Percentiles rank a stretch among this genome's conserved stretches.
phyloP scores from a whole-genome alignment of 2,888 invertebrate species.

The Hylaea fasciaria region DNA sequence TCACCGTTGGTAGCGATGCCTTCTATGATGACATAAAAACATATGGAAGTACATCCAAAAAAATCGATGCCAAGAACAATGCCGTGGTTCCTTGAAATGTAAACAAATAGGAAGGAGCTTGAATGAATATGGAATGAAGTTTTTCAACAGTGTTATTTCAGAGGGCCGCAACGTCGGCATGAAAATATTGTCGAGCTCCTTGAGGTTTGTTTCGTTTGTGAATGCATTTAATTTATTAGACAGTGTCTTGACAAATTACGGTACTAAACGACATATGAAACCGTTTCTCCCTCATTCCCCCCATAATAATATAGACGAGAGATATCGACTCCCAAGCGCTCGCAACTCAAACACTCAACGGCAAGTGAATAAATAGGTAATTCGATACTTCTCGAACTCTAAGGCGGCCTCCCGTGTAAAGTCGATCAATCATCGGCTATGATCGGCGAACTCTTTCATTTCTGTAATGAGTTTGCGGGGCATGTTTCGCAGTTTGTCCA shows the following conservation, averaged over 20 bases:
- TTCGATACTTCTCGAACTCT: conserved; percentile 36
- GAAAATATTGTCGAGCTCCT: conserved; percentile 37
- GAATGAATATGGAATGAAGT: conserved; percentile 54
- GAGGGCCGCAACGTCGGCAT: conserved; percentile 38
- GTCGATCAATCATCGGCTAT: conserved; percentile 67
- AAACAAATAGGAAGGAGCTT: conserved; percentile 48
- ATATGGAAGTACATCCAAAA: neutral
- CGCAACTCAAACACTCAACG: conserved; percentile 41
- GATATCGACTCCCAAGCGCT: conserved; percentile 31
- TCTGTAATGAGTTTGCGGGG: conserved; percentile 73
- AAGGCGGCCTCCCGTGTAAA: conserved; percentile 37
- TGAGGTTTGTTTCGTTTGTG: conserved; percentile 18
- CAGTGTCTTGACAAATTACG: too few species aligned
- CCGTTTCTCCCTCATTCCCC: conserved; percentile 19
- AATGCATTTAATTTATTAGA: conserved; percentile 13
- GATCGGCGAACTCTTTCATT: conserved; percentile 77
- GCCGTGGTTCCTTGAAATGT: conserved; percentile 33
- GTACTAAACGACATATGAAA: conserved; percentile 5
- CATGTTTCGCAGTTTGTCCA: conserved; percentile 12
- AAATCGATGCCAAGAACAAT: conserved; percentile 7
- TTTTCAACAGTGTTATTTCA: conserved; percentile 52
- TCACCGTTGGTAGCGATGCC: too few species aligned
- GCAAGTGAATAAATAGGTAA: conserved; percentile 46
- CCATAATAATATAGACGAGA: conserved; percentile 24
- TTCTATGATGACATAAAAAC: neutral